A percentile compares a stretch with the other conserved stretches of the same genome.
phyloP scores from a whole-genome alignment of 2,797 vertebrate species.

The Nannoperca australis region DNA sequence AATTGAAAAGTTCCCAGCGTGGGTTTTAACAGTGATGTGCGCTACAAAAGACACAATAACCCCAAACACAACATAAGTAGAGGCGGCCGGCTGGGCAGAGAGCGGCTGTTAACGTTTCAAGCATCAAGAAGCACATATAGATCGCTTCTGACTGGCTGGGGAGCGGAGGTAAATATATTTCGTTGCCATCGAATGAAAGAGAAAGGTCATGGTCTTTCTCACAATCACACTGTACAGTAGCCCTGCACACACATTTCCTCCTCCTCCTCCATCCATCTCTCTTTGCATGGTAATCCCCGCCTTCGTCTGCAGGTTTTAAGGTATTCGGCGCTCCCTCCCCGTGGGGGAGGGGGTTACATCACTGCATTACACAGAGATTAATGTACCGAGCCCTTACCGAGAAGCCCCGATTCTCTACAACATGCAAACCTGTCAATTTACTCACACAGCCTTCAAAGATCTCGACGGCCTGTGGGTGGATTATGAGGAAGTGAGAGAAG shows the following conservation, averaged over 20 bases:
- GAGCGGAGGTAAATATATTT: slow-evolving; percentile 16
- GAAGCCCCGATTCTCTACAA: slow-evolving; percentile 33
- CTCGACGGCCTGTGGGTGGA: slow-evolving; percentile 59
- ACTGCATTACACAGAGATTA: slow-evolving; percentile 70
- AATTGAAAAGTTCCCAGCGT: background rate
- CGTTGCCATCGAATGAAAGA: slow-evolving; percentile 20
- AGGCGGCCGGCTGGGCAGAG: slow-evolving; percentile 8
- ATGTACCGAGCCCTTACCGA: slow-evolving; percentile 49
- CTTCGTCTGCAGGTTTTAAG: slow-evolving; percentile 58
- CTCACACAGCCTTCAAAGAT: slow-evolving; percentile 54
- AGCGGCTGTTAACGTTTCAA: slow-evolving; percentile 41
- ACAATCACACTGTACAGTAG: background rate
- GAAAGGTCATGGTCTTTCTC: slow-evolving; percentile 42
- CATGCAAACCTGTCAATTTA: slow-evolving; percentile 68
- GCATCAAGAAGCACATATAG: slow-evolving; percentile 36
- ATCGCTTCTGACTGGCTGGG: slow-evolving; percentile 11
- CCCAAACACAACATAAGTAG: slow-evolving; percentile 3
- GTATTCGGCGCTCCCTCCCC: slow-evolving; percentile 30
- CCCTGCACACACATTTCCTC: background rate
- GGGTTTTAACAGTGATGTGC: background rate
- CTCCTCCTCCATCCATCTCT: background rate
- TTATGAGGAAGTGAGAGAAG: slow-evolving; percentile 48
- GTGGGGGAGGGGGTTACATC: slow-evolving; percentile 56
- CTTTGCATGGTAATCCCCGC: slow-evolving; percentile 45
- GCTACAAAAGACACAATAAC: slow-evolving; percentile 10